Conservation (phyloP, 2,113 vertebrate species). For the Hydrolagus affinis region DNA sequence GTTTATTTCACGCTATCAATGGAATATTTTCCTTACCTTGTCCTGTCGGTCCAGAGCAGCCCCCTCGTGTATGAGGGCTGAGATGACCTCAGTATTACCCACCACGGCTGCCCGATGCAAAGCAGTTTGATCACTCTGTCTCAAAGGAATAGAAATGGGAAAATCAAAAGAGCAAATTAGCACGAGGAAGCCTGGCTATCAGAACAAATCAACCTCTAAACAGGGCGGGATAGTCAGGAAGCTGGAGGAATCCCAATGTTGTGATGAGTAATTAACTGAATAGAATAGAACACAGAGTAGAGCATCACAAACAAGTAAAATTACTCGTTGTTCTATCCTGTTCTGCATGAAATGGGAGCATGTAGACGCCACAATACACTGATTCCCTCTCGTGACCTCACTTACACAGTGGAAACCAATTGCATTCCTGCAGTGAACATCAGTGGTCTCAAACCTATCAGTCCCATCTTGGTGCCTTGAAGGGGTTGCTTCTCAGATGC, state of each 20-base stretch:
- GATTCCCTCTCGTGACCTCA: background rate
- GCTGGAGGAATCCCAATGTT: background rate
- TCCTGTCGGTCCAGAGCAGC: constrained; percentile 88
- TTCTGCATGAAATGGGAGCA: background rate
- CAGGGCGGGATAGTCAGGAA: background rate
- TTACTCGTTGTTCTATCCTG: no score
- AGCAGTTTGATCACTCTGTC: constrained; percentile 85
- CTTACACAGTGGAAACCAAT: no score
- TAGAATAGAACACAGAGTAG: background rate
- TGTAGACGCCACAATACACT: no score
- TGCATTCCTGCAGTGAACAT: no score
- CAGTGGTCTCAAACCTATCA: no score
- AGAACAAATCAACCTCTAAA: background rate
- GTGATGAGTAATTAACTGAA: background rate
- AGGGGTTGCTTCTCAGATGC: no score
- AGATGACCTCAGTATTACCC: constrained; percentile 76
- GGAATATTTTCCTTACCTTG: constrained; percentile 63
- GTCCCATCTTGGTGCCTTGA: no score
- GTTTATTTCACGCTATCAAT: background rate
- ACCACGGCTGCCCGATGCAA: constrained; percentile 82
- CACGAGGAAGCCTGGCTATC: background rate
- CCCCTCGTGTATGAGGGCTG: constrained; percentile 78
- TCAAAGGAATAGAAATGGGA: background rate
- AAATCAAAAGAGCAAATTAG: background rate
- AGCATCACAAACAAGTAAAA: background rate